Percentiles rank a stretch among this genome's conserved stretches.
Conservation (phyloP, 2,113 vertebrate genomes). For the Perognathus longimembris region DNA sequence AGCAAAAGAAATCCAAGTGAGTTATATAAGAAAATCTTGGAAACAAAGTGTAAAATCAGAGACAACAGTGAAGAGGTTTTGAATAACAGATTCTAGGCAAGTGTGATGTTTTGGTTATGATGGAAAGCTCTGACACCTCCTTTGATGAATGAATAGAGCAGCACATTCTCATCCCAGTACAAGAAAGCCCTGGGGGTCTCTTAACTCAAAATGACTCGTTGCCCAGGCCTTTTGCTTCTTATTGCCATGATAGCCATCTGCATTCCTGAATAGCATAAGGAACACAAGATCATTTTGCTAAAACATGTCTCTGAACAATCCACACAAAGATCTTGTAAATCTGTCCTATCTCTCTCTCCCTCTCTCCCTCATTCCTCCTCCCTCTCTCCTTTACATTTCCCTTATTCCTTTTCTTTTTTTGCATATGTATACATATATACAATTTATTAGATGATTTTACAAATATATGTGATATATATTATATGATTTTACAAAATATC, state of each 20-base stretch:
- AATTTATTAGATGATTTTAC: not conserved
- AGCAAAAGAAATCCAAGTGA: conserved; percentile 28
- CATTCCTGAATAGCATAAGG: conserved; percentile 18
- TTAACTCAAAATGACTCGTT: not conserved
- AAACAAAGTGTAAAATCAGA: conserved; percentile 18
- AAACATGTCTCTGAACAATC: not conserved
- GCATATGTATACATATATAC: no score
- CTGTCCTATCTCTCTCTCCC: not conserved
- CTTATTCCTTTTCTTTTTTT: no score
- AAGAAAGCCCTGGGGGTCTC: conserved; percentile 56
- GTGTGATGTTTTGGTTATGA: not conserved
- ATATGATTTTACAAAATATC: conserved; percentile 3
- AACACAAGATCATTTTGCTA: conserved; percentile 58
- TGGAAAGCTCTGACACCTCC: not conserved
- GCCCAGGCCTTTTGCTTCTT: conserved; percentile 54
- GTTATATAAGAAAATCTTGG: conserved; percentile 14
- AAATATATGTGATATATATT: not conserved
- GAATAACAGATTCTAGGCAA: conserved; percentile 2
- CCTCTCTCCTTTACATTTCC: not conserved
- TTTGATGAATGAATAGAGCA: conserved; percentile 64
- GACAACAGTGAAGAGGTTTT: conserved; percentile 5
- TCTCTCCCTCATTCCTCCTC: no score
- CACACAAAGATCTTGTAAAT: not conserved
- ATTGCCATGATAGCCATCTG: conserved; percentile 22
- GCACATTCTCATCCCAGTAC: conserved; percentile 57